phyloP scores from a whole-genome alignment of 2,797 vertebrate genomes.

The Alca torda region DNA sequence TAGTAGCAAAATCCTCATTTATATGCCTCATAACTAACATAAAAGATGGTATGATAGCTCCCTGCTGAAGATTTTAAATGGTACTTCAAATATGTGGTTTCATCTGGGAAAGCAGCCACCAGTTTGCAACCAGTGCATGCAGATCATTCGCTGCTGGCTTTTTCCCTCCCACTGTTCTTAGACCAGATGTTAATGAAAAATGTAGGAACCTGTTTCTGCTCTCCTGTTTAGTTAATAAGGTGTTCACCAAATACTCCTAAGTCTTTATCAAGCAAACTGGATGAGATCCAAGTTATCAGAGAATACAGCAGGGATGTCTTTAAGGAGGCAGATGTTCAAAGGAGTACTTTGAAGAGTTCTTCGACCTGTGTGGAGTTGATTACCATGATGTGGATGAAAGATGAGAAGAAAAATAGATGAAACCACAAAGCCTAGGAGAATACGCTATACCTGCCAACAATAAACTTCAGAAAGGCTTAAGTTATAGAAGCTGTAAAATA shows the following conservation, averaged over 20 bases:
- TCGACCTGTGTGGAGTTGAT: conserved; percentile 24
- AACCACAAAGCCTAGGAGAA: conserved; percentile 45
- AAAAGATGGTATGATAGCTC: conserved; percentile 15
- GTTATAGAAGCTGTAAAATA: conserved; percentile 22
- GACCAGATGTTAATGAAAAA: conserved; percentile 55
- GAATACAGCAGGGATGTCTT: conserved; percentile 41
- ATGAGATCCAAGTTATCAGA: conserved; percentile 44
- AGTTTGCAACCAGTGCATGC: conserved; percentile 3
- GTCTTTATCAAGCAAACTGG: conserved; percentile 39
- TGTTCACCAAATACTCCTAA: conserved; percentile 18
- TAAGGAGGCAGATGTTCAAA: conserved; percentile 55
- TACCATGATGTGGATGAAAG: background rate
- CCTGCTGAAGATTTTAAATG: conserved; percentile 53
- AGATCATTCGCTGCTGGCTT: background rate
- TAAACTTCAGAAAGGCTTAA: conserved; percentile 26
- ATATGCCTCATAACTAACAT: conserved; percentile 19
- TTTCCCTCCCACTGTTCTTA: background rate
- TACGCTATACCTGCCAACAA: conserved; percentile 19
- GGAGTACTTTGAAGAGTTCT: conserved; percentile 35
- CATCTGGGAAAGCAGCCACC: background rate
- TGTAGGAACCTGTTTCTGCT: background rate
- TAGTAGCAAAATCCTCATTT: background rate
- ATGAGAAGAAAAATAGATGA: conserved; percentile 33
- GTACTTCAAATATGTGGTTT: conserved; percentile 35
- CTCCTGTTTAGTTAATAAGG: conserved; percentile 33